Base-by-base conservation (phyloP, 2,797 vertebrate genomes). In the Sitta carolinensis region DNA sequence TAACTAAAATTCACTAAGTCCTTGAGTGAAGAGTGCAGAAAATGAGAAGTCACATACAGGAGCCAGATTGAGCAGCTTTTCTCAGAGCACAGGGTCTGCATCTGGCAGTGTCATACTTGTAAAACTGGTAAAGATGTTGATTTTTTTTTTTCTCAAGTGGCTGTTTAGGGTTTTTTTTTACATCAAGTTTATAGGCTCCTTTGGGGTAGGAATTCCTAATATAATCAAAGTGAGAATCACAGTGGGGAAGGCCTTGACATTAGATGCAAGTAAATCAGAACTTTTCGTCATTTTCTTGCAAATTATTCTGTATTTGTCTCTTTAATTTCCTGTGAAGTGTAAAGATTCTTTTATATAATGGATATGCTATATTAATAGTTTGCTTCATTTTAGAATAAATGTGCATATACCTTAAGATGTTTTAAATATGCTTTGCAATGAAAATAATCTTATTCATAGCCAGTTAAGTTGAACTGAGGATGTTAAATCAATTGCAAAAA, bases 401-500 rank as follows among this genome's bases (percentile, higher is more conserved):
- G n/a, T 79, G 16, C 54, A 14, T 91, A 63, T 89, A 90, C 51
- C 67, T 69, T 69, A 22, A 58, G 64, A 78, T 27, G 59, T 94
- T 95, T 94, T 77, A 77, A 84, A 82, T 74, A 75, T 58, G 62
- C 45, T 85, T 90, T 94, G 40, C 62, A 69, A 47, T 81, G 66
- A 67, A 88, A 94, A 52, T 95, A 92, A 93, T 96, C 74, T 88
- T 92, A 89, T 93, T 96, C 70, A 57, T 91, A 95, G 90, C 57
- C 94, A 96, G 96, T 97, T 97, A 97, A 96, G 89, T 81, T 96
- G 84, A 94, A 94, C 87, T 90, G 90, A 89, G 84, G 81, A 93
- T 95, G 94, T 97, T 98, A 97, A 98, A 98, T 95, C 96, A 95
- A 90, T 97, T 97, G 97, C 91, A 97, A 97, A 97, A 96, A 93